phyloP scores from a whole-genome alignment of 2,797 vertebrate species.

The Melanotaenia pygmaea region DNA sequence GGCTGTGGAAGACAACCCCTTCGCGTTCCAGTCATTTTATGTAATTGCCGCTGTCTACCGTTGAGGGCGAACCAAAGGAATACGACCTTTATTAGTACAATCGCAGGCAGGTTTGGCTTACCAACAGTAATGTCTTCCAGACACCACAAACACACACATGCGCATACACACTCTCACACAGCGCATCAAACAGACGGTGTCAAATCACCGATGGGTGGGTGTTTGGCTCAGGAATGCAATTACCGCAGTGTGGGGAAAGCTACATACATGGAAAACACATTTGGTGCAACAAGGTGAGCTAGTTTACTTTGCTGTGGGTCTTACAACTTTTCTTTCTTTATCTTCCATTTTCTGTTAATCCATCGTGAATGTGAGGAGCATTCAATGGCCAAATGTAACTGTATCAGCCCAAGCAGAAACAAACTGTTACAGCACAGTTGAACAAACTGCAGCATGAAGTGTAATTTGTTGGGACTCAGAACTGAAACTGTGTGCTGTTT shows the following conservation, averaged over 20 bases:
- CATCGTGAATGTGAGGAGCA: constrained; percentile 31
- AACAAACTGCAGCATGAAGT: not conserved
- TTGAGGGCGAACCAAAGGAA: constrained; percentile 87
- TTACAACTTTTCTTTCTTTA: constrained; percentile 10
- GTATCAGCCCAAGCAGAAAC: constrained; percentile 30
- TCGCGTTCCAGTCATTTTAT: constrained; percentile 85
- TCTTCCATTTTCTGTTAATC: not conserved
- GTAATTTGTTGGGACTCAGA: not conserved
- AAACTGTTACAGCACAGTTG: constrained; percentile 20
- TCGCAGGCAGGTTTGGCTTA: constrained; percentile 88
- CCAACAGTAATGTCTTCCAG: constrained; percentile 85
- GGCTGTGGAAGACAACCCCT: constrained; percentile 79
- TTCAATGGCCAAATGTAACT: constrained; percentile 22
- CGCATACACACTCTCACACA: constrained; percentile 14
- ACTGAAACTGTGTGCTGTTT: constrained; percentile 19
- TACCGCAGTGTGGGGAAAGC: constrained; percentile 43
- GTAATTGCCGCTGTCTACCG: constrained; percentile 93
- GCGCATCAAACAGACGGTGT: constrained; percentile 71
- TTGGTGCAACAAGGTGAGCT: constrained; percentile 60
- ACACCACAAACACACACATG: constrained; percentile 42
- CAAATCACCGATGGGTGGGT: constrained; percentile 69
- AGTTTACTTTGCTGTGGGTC: constrained; percentile 36
- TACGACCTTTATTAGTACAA: constrained; percentile 89
- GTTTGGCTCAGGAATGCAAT: constrained; percentile 69
- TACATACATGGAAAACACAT: constrained; percentile 53